Percentiles rank a stretch among this genome's conserved stretches.
Conservation (phyloP, 2,113 vertebrate species). For the Caloenas nicobarica region DNA sequence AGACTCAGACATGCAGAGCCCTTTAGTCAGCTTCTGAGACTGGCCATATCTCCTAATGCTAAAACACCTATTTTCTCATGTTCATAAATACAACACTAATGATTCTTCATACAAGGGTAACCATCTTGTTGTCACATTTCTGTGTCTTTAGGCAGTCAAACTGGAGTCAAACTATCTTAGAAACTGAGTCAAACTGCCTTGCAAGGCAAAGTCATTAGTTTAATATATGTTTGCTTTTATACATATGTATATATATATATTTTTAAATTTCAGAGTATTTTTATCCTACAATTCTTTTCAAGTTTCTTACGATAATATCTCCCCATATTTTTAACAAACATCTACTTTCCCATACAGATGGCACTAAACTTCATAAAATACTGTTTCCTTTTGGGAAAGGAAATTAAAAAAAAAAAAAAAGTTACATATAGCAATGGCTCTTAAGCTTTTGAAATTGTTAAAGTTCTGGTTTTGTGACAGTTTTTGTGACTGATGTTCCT, state of each 20-base stretch:
- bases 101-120: not conserved
- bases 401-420: not conserved
- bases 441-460: not conserved
- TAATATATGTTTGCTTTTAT: not conserved
- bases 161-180: not conserved
- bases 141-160: not conserved
- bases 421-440: not conserved
- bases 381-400: not conserved
- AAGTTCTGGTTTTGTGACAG: not conserved
- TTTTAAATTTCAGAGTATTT: not conserved
- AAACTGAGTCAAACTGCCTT: not conserved
- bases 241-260: no score
- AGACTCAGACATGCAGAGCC: not conserved
- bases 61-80: not conserved
- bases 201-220: not conserved
- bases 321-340: not conserved
- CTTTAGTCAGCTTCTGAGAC: not conserved
- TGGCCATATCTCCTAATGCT: rapidly evolving
- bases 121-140: not conserved
- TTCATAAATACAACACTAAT: not conserved
- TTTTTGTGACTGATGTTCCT: not conserved
- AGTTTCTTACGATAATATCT: not conserved
- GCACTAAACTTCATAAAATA: not conserved
- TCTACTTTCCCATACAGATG: not conserved
- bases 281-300: not conserved